These are phyloP conservation scores for Actinemys pallida DNA, from an alignment of 2,113 vertebrate genomes.

Conservation along the genomic window DNA sequence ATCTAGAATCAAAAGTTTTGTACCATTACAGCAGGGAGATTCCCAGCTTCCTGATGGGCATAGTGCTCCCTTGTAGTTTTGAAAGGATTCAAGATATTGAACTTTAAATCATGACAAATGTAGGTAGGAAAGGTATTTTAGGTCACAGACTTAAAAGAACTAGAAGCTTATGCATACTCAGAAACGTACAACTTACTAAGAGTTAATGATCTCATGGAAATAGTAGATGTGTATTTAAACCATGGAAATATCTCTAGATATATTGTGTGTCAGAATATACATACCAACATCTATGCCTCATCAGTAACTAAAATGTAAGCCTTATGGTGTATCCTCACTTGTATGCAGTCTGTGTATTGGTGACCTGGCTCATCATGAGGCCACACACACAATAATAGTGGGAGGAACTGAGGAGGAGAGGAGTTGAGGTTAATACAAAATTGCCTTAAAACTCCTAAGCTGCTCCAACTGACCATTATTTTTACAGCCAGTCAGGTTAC, in stretches of 20 bases:
- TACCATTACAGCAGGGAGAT: neutral
- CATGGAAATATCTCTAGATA: neutral
- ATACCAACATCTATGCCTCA: neutral
- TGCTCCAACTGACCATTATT: conserved; percentile 71
- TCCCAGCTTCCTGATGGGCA: neutral
- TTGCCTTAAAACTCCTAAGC: conserved; percentile 73
- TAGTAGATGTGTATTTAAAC: neutral
- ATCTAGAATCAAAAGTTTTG: neutral
- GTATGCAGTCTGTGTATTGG: neutral
- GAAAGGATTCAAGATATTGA: neutral
- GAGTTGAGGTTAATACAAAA: conserved; percentile 72
- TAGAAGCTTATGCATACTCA: neutral
- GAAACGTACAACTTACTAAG: neutral
- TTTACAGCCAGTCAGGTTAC: conserved; percentile 75
- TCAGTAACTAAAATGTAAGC: neutral
- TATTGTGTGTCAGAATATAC: neutral
- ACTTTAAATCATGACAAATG: neutral
- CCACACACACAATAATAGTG: conserved; percentile 67
- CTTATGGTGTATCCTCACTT: conserved; percentile 17
- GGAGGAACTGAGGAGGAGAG: conserved; percentile 32
- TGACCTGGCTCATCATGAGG: conserved; percentile 47
- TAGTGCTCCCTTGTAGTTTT: neutral
- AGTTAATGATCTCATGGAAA: neutral
- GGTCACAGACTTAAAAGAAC: neutral
- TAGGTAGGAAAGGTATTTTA: neutral